Conservation (phyloP, 2,797 vertebrate genomes). For the Salarias fasciatus region DNA sequence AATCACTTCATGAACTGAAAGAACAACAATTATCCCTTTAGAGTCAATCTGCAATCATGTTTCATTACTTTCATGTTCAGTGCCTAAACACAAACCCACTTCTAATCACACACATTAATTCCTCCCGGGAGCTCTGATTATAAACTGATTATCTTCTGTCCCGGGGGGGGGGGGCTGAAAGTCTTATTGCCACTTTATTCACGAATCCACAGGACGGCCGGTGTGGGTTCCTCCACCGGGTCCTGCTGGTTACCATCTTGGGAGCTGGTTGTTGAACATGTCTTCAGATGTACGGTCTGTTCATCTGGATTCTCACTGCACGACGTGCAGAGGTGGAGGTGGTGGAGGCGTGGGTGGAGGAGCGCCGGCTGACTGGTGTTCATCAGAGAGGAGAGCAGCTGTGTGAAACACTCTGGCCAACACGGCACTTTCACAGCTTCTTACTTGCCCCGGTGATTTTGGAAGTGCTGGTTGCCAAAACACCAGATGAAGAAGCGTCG, state of each 20-base stretch:
- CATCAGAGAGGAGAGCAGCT: conserved; percentile 60
- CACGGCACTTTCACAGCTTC: conserved; percentile 60
- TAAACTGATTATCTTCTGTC: conserved; percentile 53
- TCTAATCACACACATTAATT: conserved; percentile 42
- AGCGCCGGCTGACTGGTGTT: conserved; percentile 62
- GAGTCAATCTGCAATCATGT: conserved; percentile 1
- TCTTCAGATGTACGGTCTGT: conserved; percentile 51
- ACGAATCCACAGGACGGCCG: background rate
- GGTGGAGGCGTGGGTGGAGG: background rate
- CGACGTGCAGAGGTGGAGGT: conserved; percentile 24
- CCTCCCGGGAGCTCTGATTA: conserved; percentile 44
- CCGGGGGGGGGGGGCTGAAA: conserved; percentile 16
- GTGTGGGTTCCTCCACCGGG: too few species aligned
- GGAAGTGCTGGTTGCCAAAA: too few species aligned
- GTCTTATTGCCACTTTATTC: conserved; percentile 49
- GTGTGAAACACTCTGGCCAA: conserved; percentile 58
- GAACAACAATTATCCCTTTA: background rate
- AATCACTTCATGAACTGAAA: background rate
- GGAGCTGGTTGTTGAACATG: conserved; percentile 34
- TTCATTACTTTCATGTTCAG: conserved; percentile 11
- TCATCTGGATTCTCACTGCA: conserved; percentile 37
- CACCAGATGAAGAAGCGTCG: too few species aligned
- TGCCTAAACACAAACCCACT: conserved; percentile 12
- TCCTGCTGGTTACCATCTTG: conserved; percentile 25
- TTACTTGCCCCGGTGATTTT: conserved; percentile 49